phyloP scores from a whole-genome alignment of 2,113 vertebrate genomes.

The Octodon degus region DNA sequence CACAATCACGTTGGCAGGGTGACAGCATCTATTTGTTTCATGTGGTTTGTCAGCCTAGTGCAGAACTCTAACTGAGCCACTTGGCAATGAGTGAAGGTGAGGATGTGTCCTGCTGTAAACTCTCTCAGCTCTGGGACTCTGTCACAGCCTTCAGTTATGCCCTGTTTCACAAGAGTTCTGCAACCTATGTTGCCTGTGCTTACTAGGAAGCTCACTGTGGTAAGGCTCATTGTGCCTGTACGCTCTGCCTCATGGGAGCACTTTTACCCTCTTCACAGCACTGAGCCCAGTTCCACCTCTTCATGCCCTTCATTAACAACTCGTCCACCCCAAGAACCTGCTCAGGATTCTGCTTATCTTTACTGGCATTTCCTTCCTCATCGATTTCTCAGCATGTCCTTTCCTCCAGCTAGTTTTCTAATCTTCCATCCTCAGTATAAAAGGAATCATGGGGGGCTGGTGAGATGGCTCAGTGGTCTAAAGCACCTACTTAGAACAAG shows the following conservation, averaged over 20 bases:
- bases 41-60: background rate
- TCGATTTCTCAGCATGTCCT: conserved; percentile 13
- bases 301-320: no score
- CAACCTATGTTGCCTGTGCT: background rate
- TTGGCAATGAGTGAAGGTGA: background rate
- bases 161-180: background rate
- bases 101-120: background rate
- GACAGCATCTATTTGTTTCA: background rate
- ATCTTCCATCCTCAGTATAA: background rate
- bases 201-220: background rate
- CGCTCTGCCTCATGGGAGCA: background rate
- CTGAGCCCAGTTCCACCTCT: background rate
- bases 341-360: background rate
- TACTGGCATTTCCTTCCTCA: background rate
- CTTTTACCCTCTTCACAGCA: background rate
- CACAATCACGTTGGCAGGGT: background rate
- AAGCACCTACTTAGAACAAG: no score
- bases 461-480: no score
- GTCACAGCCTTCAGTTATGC: background rate
- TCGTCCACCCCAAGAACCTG: background rate
- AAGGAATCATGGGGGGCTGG: conserved; percentile 32
- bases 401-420: conserved; percentile 29
- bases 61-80: background rate
- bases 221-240: background rate
- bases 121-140: background rate